Percentiles rank a stretch among this genome's conserved stretches.
Evolutionary conservation across 2,888 invertebrate genomes (phyloP).

Genomic region (Apodemia zela): DNA sequence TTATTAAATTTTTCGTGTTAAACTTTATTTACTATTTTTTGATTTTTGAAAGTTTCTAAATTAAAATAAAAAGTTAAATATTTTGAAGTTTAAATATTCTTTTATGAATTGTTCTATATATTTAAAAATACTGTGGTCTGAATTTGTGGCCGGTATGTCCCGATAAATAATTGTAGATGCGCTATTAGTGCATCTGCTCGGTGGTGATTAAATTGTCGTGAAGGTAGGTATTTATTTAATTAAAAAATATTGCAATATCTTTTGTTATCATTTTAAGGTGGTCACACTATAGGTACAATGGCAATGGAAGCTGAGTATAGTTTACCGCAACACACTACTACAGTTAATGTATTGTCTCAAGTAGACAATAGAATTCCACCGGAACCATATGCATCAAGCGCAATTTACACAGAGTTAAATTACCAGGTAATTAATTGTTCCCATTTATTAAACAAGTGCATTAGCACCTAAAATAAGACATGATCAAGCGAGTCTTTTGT

Average conservation of each 20-base stretch:
- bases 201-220: background rate
- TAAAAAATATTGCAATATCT: background rate
- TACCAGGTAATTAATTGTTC: slow-evolving; percentile 51
- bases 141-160: no score
- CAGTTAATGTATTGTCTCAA: slow-evolving; percentile 56
- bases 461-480: background rate
- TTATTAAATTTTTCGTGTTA: no score
- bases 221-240: no score
- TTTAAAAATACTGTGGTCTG: no score
- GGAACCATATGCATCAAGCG: slow-evolving; percentile 89
- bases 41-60: no score
- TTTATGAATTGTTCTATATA: no score
- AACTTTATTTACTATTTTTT: no score
- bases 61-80: no score
- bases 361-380: slow-evolving; percentile 71
- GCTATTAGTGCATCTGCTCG: no score
- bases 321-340: slow-evolving; percentile 64
- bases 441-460: background rate
- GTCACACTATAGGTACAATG: slow-evolving; percentile 64
- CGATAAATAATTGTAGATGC: no score
- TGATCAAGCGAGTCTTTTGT: background rate
- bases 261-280: slow-evolving; percentile 43
- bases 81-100: no score
- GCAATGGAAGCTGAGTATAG: slow-evolving; percentile 73
- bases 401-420: slow-evolving; percentile 76